These are phyloP conservation scores for Siniperca knerii DNA, from an alignment of 2,113 vertebrate species.

Conservation along the genomic window DNA sequence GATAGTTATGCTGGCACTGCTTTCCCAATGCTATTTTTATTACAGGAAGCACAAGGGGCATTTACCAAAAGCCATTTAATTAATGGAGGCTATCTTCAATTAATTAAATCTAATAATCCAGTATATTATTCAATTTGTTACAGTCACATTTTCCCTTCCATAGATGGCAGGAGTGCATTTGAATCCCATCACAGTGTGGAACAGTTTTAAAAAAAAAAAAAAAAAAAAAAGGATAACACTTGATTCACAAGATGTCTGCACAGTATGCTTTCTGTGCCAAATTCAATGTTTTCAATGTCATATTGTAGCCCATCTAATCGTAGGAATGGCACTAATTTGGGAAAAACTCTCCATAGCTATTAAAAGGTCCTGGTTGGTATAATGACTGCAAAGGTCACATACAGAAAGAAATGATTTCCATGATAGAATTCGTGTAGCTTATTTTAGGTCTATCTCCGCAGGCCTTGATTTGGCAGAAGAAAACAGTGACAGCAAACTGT, in stretches of 20 bases:
- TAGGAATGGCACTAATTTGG: background rate
- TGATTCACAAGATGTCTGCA: background rate
- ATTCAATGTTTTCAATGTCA: constrained; percentile 3
- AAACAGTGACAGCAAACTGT: background rate
- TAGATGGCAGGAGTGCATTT: background rate
- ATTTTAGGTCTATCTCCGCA: constrained; percentile 2
- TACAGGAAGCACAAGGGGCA: background rate
- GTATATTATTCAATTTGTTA: background rate
- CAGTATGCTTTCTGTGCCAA: background rate
- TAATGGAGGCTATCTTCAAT: constrained; percentile 34
- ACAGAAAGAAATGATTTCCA: background rate
- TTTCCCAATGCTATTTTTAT: constrained; percentile 15
- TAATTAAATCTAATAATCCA: constrained; percentile 36
- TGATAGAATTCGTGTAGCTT: background rate
- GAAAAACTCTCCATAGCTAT: background rate
- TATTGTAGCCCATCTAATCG: background rate
- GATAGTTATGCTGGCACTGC: background rate
- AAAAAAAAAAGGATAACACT: background rate
- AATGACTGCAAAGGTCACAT: constrained; percentile 12
- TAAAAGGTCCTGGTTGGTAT: background rate
- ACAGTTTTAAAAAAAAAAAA: background rate
- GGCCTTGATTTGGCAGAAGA: background rate
- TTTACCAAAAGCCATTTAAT: constrained; percentile 46
- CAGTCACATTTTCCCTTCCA: background rate
- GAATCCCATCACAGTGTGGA: background rate